A percentile compares a stretch with the other conserved stretches of the same genome.
These are phyloP conservation scores for Toxostoma redivivum DNA, from an alignment of 2,113 vertebrate species.

Conservation along the genomic window DNA sequence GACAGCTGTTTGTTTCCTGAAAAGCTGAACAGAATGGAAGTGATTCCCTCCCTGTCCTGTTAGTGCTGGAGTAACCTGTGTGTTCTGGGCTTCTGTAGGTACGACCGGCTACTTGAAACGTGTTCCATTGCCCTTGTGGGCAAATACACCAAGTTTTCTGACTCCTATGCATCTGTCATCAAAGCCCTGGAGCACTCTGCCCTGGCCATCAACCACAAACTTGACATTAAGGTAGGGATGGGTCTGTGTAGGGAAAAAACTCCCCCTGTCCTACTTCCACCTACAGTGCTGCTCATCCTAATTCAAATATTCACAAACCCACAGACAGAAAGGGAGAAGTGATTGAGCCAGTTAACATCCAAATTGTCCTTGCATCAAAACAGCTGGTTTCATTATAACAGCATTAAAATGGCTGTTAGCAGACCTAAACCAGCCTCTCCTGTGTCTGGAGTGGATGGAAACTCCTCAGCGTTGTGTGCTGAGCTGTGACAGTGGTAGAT, in stretches of 20 bases:
- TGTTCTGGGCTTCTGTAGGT: slow-evolving; percentile 67
- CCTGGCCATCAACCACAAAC: slow-evolving; percentile 92
- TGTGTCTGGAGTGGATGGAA: neutral
- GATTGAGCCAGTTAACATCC: neutral
- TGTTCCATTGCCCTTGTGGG: slow-evolving; percentile 93
- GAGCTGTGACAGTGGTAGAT: neutral
- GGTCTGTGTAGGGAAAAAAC: neutral
- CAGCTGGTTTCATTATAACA: neutral
- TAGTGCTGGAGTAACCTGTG: neutral
- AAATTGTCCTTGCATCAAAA: neutral
- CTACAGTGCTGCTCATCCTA: neutral
- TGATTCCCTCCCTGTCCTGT: neutral
- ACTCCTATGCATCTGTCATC: slow-evolving; percentile 96
- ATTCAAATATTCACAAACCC: neutral
- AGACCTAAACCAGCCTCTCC: neutral
- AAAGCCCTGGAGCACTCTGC: slow-evolving; percentile 96
- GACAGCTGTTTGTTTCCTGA: neutral
- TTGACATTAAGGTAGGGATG: slow-evolving; percentile 88
- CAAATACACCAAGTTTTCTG: slow-evolving; percentile 96
- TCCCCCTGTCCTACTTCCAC: neutral
- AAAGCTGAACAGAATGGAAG: neutral
- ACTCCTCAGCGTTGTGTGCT: neutral
- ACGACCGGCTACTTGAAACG: slow-evolving; percentile 88
- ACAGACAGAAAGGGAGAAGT: neutral
- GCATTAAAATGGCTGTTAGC: neutral